Evolutionary conservation across 2,797 vertebrate species (phyloP), one percentile per base, ranked within the genome.

Genomic region (Microcaecilia unicolor): DNA sequence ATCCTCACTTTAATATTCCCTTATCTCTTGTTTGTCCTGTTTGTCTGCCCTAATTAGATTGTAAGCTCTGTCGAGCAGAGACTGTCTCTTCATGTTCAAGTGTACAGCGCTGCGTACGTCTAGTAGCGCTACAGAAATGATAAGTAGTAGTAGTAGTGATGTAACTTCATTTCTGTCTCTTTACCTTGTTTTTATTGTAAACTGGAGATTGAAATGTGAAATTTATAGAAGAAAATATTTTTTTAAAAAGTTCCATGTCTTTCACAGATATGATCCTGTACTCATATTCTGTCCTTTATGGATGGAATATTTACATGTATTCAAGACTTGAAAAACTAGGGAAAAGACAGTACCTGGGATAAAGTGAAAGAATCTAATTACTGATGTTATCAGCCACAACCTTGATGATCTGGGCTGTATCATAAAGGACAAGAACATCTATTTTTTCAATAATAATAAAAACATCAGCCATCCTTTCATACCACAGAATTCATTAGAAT

Each of bases 371-470:
- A 79, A 81, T 75, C 63, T 77, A 78, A 84, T 85, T 83, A 83
- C 63, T 30, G 22, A 69, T 57, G 70, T 75, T 67, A 70, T 72
- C 64, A 59, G 44, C 66, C 69, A 69, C 68, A 76, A 55, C 57
- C 79, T 78, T 78, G 76, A 77, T 68, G 65, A 67, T 50, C 56
- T 80, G 70, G 75, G 76, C 71, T 61, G 67, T 64, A 76, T 78
- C 52, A 60, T 73, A 59, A 70, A 78, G 83, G 77, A 85, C 85
- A 83, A 85, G 75, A 51, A 41, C 48, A 69, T 66, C n/a, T n/a
- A 80, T 79, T 80, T 73, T 81, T 73, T 66, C 48, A 51, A 62
- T 65, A 76, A 77, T 67, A 76, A 76, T 76, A 65, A 74, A 80
- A 76, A 72, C 67, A 63, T 55, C 61, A 63, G 51, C 57, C 17